Conservation (phyloP, 2,797 vertebrate genomes). For the Cheracebus regulus region DNA sequence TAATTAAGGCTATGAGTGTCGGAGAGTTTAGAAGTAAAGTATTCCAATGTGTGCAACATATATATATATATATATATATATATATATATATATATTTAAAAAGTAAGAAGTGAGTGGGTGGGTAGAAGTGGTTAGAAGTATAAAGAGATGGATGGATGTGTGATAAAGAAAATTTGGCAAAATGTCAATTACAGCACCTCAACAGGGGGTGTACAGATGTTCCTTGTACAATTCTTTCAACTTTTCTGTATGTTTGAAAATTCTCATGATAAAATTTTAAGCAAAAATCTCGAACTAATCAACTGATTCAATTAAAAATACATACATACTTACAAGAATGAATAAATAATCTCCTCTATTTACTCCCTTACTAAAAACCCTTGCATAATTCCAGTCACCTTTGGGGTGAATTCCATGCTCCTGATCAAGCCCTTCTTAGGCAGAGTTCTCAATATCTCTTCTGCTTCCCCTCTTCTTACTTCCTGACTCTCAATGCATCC, state of each 20-base stretch:
- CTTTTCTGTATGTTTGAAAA: neutral
- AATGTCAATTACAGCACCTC: fast-evolving
- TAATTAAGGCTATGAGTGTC: fast-evolving
- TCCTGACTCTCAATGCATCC: neutral
- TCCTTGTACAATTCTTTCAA: neutral
- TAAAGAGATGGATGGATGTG: fast-evolving
- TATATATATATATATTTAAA: neutral
- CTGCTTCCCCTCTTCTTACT: fast-evolving
- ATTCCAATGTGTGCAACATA: neutral
- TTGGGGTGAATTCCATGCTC: fast-evolving
- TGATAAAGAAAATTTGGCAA: neutral
- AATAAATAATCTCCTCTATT: no score
- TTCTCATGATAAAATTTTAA: neutral
- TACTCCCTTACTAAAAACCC: neutral
- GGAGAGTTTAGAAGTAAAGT: neutral
- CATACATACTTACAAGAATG: neutral
- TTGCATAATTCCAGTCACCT: neutral
- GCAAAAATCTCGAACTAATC: neutral
- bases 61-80: neutral
- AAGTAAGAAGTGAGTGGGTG: neutral
- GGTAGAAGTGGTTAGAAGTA: neutral
- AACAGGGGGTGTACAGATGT: fast-evolving
- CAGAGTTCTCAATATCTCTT: neutral
- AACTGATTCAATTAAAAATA: neutral
- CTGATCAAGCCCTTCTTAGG: neutral